A percentile compares a stretch with the other conserved stretches of the same genome.
phyloP scores from a whole-genome alignment of 2,888 invertebrate species.

The Mesoligia furuncula region DNA sequence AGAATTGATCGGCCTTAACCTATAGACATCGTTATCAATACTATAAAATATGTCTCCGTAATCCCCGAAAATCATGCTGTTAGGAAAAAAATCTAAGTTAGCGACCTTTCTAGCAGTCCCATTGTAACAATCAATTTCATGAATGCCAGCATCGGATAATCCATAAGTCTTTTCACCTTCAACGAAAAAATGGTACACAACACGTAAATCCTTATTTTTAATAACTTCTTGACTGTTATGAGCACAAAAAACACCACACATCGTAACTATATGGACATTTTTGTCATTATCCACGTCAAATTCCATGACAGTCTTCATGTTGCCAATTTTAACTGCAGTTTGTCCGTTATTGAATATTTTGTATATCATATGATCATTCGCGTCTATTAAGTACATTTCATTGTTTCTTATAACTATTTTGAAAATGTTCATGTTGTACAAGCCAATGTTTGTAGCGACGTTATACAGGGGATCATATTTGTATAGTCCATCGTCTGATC shows the following conservation, averaged over 20 bases:
- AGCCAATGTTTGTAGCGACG: slow-evolving; percentile 78
- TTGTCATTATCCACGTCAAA: slow-evolving; percentile 82
- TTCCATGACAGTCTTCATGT: slow-evolving; percentile 81
- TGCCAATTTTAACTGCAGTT: slow-evolving; percentile 73
- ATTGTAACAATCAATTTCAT: slow-evolving; percentile 80
- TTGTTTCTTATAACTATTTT: slow-evolving; percentile 84
- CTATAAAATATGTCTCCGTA: slow-evolving; percentile 86
- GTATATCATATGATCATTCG: slow-evolving; percentile 84
- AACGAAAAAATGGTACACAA: slow-evolving; percentile 80
- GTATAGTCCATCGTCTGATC: slow-evolving; percentile 84
- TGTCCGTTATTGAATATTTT: slow-evolving; percentile 78
- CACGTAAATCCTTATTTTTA: slow-evolving; percentile 79
- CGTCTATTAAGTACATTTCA: slow-evolving; percentile 83
- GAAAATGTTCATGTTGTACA: slow-evolving; percentile 84
- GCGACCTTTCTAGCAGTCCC: slow-evolving; percentile 81
- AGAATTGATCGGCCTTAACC: slow-evolving; percentile 81
- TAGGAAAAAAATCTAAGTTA: slow-evolving; percentile 76
- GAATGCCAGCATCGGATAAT: slow-evolving; percentile 77
- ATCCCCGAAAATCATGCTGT: slow-evolving; percentile 83
- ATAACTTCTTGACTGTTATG: slow-evolving; percentile 74
- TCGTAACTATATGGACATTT: slow-evolving; percentile 82
- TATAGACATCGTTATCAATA: slow-evolving; percentile 78
- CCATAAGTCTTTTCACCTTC: slow-evolving; percentile 79
- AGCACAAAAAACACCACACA: slow-evolving; percentile 85
- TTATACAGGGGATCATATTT: slow-evolving; percentile 80